These are phyloP conservation scores for Athene noctua DNA, from an alignment of 2,113 vertebrate genomes.

Conservation along the genomic window DNA sequence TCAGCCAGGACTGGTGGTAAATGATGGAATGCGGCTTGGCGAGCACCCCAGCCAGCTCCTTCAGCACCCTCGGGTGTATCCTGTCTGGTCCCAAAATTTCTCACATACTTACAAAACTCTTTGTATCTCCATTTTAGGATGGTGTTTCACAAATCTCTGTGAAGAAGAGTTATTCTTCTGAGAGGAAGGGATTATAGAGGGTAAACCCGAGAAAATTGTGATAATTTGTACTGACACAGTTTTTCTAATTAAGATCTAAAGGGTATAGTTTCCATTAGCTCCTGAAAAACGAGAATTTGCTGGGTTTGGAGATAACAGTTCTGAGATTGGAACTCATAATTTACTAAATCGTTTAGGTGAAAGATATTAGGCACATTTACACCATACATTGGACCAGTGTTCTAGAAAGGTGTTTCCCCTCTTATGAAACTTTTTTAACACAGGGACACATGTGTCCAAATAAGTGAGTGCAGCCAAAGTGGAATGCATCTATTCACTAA, in stretches of 20 bases:
- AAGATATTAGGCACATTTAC: background rate
- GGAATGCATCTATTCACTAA: background rate
- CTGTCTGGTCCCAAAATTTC: background rate
- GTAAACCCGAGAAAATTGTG: background rate
- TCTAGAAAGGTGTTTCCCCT: background rate
- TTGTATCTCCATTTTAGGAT: background rate
- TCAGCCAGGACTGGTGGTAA: no score
- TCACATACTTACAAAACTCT: background rate
- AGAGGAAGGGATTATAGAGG: background rate
- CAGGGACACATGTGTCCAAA: rapidly evolving
- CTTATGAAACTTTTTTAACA: background rate
- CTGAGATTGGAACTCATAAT: background rate
- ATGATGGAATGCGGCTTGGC: no score
- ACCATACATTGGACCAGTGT: background rate
- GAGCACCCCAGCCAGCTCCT: no score
- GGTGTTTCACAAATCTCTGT: background rate
- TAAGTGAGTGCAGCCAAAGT: background rate
- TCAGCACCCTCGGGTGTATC: no score
- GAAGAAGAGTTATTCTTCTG: background rate
- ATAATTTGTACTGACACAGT: background rate
- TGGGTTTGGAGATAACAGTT: background rate
- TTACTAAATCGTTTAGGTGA: background rate
- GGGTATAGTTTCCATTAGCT: background rate
- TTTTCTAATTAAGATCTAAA: background rate
- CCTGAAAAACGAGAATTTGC: background rate